phyloP scores from a whole-genome alignment of 2,888 invertebrate species.

The Nowickia ferox region DNA sequence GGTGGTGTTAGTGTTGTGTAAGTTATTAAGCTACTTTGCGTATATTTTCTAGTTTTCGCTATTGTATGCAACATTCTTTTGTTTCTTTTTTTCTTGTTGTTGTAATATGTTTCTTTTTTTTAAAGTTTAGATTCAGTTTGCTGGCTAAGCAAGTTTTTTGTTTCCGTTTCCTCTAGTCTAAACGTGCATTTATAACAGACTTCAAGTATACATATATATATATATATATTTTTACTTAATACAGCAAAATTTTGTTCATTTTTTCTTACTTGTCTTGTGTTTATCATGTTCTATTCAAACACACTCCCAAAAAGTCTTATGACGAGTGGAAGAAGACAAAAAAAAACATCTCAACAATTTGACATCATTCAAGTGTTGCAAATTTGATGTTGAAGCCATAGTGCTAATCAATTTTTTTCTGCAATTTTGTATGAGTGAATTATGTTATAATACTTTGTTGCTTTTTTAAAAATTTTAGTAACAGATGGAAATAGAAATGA shows the following conservation, averaged over 20 bases:
- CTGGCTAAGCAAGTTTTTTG: constrained; percentile 53
- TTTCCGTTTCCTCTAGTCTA: constrained; percentile 43
- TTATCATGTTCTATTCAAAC: constrained; percentile 42
- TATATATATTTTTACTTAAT: constrained; percentile 9
- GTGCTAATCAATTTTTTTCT: constrained; percentile 63
- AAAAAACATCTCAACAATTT: constrained; percentile 58
- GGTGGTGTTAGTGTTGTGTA: constrained; percentile 65
- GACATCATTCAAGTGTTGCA: constrained; percentile 68
- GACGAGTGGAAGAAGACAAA: not conserved
- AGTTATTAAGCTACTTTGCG: constrained; percentile 70
- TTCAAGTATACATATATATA: not conserved
- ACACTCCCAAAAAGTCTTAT: constrained; percentile 5
- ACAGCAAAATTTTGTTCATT: constrained; percentile 40
- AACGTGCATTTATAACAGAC: constrained; percentile 54
- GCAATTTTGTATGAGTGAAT: constrained; percentile 44
- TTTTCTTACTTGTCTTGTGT: constrained; percentile 25
- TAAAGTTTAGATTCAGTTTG: constrained; percentile 62
- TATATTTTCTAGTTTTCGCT: constrained; percentile 43
- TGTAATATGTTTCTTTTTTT: constrained; percentile 14
- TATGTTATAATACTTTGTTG: constrained; percentile 41
- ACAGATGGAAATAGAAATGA: not conserved
- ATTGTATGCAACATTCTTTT: constrained; percentile 53
- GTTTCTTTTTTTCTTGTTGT: constrained; percentile 19
- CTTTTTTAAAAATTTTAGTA: constrained; percentile 12
- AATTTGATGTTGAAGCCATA: constrained; percentile 59